phyloP scores from a whole-genome alignment of 1,140 invertebrate genomes.

The Orius laevigatus region DNA sequence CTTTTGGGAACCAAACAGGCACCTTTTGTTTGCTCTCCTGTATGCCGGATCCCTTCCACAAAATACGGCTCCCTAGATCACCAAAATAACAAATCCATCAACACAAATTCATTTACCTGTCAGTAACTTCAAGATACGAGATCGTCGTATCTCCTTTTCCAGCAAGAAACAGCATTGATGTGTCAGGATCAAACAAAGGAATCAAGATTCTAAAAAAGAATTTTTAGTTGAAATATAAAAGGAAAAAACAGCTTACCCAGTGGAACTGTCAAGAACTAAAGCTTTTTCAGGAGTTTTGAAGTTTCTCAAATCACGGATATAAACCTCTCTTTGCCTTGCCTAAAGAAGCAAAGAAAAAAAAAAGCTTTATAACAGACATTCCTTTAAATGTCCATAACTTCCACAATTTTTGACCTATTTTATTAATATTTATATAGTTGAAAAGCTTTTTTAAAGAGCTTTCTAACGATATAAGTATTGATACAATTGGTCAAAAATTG shows the following conservation, averaged over 20 bases:
- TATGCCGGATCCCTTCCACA: conserved; percentile 63
- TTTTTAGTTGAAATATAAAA: not conserved
- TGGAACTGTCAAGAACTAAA: conserved; percentile 71
- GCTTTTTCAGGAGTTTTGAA: conserved; percentile 59
- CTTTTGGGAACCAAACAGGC: conserved; percentile 81
- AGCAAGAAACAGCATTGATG: conserved; percentile 82
- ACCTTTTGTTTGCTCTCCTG: conserved; percentile 80
- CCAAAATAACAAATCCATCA: not conserved
- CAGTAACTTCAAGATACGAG: conserved; percentile 66
- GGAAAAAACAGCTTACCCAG: conserved; percentile 38
- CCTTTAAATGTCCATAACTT: too few species aligned
- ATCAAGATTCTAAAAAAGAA: conserved; percentile 50
- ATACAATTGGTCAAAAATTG: too few species aligned
- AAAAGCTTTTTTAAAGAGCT: too few species aligned
- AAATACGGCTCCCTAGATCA: conserved; percentile 54
- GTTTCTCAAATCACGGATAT: conserved; percentile 71
- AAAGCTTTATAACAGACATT: conserved; percentile 22
- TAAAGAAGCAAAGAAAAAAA: conserved; percentile 23
- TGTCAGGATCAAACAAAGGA: conserved; percentile 78
- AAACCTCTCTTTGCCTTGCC: conserved; percentile 66
- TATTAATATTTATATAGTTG: too few species aligned
- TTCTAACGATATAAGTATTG: too few species aligned
- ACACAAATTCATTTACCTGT: conserved; percentile 26
- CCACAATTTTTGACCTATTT: too few species aligned
- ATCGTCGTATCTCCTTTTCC: conserved; percentile 86